Evolutionary conservation across 2,113 vertebrate genomes (phyloP), one percentile per base, ranked within the genome.

Genomic region (Boleophthalmus pectinirostris): DNA sequence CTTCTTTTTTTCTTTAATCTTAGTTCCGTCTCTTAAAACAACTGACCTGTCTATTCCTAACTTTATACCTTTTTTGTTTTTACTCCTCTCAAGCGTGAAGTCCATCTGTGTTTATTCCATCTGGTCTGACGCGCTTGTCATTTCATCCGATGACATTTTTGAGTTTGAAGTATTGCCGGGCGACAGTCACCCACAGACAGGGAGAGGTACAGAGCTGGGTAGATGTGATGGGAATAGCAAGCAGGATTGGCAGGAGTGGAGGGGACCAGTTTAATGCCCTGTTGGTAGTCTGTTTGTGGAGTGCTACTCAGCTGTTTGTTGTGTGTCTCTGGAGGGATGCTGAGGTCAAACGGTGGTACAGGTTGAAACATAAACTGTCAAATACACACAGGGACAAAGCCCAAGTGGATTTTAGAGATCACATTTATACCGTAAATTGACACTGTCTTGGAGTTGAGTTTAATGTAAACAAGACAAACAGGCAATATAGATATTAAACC

Each of bases 61-160:
- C 63, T 79, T 63, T 38, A 68, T 79, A 71, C 58, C 63, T 51
- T 57, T n/a, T 54, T 64, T 35, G 35, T 53, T 67, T 43, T 61
- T 51, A 58, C 38, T 57, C 67, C 49, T 79, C 69, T 79, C 53
- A 64, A 79, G 75, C 65, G 64, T 85, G 47, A 77, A 46, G 66
- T 69, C 29, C 29, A 43, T 77, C 65, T 80, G 49, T 81, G 45
- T 80, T 84, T 68, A 33, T 68, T 77, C 45, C n/a, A 69, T 73
- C 35, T 70, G 57, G 18, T 69, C 33, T 72, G 38, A 64, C 67
- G 73, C 72, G 65, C 69, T 73, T 84, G 68, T 60, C 58, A 57
- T 75, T 74, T 80, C 60, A 70, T 76, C 75, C 53, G 63, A 74
- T 92, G 88, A 91, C 90, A 88, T 87, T 74, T 83, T 79, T 58